These are phyloP conservation scores for Phenacoccus solenopsis DNA, from an alignment of 1,140 invertebrate species.

Conservation along the genomic window DNA sequence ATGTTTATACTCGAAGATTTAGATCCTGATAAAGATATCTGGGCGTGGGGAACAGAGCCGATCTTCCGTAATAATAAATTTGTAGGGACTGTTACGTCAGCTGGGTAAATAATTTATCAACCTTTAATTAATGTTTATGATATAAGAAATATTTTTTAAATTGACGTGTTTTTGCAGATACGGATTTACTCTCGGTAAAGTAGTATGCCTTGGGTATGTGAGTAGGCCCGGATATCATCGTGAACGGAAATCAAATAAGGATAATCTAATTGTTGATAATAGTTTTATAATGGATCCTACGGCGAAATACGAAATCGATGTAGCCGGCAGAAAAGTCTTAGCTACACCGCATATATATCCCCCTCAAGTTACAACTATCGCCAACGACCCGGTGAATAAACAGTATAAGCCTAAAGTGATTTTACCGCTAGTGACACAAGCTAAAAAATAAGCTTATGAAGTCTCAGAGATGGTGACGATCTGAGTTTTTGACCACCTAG, in stretches of 20 bases:
- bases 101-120: conserved; percentile 40
- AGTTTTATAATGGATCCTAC: conserved; percentile 47
- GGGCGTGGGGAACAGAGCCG: conserved; percentile 71
- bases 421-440: no score
- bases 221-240: conserved; percentile 33
- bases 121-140: not conserved
- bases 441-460: no score
- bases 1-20: conserved; percentile 60
- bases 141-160: not conserved
- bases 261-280: conserved; percentile 38
- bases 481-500: no score
- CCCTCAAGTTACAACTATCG: conserved; percentile 32
- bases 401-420: no score
- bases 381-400: not conserved
- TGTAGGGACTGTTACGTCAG: conserved; percentile 64
- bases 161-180: conserved; percentile 39
- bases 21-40: conserved; percentile 56
- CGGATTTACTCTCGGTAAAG: conserved; percentile 47
- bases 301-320: conserved; percentile 51
- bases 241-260: not conserved
- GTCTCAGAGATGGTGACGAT: no score
- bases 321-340: conserved; percentile 45
- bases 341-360: conserved; percentile 47
- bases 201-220: conserved; percentile 55
- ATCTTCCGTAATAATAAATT: conserved; percentile 54